phyloP scores from a whole-genome alignment of 2,888 invertebrate genomes.

The Ischnus inquisitorius region DNA sequence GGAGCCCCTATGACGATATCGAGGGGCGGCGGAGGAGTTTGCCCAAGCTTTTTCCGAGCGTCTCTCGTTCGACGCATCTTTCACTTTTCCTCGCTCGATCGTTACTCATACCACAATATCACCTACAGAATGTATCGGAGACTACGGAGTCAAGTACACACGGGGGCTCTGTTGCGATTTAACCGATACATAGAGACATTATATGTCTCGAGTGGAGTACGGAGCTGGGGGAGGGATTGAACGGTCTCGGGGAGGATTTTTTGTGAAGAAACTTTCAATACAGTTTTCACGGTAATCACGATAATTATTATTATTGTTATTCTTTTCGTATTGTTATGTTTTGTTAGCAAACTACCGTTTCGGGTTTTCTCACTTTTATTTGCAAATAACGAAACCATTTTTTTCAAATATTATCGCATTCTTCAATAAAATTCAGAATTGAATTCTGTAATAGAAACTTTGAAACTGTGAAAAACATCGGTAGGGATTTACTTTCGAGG shows the following conservation, averaged over 20 bases:
- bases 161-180: constrained; percentile 16
- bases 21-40: constrained; percentile 9
- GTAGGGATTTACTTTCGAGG: background rate
- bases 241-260: background rate
- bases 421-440: background rate
- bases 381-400: no score
- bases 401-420: no score
- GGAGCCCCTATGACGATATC: constrained; percentile 34
- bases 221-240: background rate
- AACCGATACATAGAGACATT: constrained; percentile 47
- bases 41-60: constrained; percentile 16
- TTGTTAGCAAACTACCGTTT: no score
- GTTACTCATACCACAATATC: constrained; percentile 15
- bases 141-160: constrained; percentile 15
- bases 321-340: background rate
- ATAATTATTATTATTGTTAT: background rate
- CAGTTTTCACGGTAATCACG: background rate
- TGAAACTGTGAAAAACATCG: background rate
- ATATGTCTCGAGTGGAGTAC: constrained; percentile 51
- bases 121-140: constrained; percentile 10
- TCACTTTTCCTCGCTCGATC: constrained; percentile 12
- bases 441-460: background rate
- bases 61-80: constrained; percentile 1
- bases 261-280: constrained; percentile 8
- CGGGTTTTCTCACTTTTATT: no score